Conservation (phyloP, 2,888 invertebrate genomes). For the Eubasilissa splendida region DNA sequence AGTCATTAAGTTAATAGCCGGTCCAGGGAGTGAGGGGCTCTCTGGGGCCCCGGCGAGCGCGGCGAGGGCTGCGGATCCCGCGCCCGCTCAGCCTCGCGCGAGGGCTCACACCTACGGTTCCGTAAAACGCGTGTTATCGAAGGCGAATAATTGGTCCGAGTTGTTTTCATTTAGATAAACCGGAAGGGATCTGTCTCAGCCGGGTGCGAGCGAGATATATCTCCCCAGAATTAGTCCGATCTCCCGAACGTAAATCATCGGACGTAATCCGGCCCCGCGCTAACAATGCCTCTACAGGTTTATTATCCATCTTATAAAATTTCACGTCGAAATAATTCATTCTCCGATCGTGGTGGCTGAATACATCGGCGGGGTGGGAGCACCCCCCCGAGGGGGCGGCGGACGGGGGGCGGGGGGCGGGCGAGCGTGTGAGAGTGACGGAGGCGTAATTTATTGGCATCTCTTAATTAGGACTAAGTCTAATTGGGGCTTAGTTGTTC, state of each 20-base stretch:
- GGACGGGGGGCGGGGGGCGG: constrained; percentile 31
- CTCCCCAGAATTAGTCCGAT: constrained; percentile 52
- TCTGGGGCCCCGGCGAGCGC: not conserved
- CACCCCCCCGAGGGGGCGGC: not conserved
- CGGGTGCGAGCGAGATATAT: constrained; percentile 29
- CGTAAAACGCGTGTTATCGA: constrained; percentile 50
- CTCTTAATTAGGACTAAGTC: constrained; percentile 77
- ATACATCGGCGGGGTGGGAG: constrained; percentile 35
- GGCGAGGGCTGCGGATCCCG: not conserved
- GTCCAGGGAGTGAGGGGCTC: constrained; percentile 8
- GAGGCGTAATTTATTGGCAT: constrained; percentile 76
- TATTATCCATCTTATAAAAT: constrained; percentile 59
- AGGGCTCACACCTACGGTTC: constrained; percentile 40
- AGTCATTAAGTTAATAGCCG: constrained; percentile 46
- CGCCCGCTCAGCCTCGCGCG: constrained; percentile 4
- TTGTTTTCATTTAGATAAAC: constrained; percentile 39
- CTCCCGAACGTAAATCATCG: constrained; percentile 55
- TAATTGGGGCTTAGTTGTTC: constrained; percentile 73
- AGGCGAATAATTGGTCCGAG: constrained; percentile 40
- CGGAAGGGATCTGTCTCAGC: constrained; percentile 50
- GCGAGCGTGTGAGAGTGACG: constrained; percentile 65
- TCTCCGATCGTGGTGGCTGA: constrained; percentile 55
- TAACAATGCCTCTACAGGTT: constrained; percentile 58
- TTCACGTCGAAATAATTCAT: constrained; percentile 59
- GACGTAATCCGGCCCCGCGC: constrained; percentile 57